Evolutionary conservation across 2,888 invertebrate species (phyloP).

Genomic region (Clepsis dumicolana): DNA sequence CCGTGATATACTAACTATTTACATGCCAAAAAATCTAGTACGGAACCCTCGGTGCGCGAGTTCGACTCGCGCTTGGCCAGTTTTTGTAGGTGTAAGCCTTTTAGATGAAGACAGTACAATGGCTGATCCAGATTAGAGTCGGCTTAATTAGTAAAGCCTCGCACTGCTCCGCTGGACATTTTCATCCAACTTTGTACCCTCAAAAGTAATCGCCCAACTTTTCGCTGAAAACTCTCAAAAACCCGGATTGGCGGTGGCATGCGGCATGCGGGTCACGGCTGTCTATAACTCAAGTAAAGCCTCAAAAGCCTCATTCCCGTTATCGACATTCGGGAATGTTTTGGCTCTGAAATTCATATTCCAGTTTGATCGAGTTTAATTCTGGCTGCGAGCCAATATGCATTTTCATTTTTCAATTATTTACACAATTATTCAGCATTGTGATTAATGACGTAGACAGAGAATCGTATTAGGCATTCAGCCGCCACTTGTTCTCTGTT

Average conservation of each 20-base stretch:
- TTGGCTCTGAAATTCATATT: conserved; percentile 13
- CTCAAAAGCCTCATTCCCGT: conserved; percentile 25
- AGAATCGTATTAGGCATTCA: conserved; percentile 3
- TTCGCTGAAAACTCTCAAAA: background rate
- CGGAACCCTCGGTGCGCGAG: too few relatives aligned
- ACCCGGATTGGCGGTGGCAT: background rate
- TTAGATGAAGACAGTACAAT: conserved; percentile 3
- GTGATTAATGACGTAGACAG: conserved; percentile 24
- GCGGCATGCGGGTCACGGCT: conserved; percentile 4
- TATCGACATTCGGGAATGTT: background rate
- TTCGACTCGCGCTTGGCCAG: too few relatives aligned
- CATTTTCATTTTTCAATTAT: too few relatives aligned
- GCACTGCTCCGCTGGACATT: background rate
- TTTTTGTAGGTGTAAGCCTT: conserved; percentile 6
- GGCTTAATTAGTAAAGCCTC: background rate
- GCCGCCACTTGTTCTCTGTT: background rate
- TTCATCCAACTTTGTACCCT: background rate
- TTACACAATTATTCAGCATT: background rate
- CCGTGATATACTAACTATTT: too few relatives aligned
- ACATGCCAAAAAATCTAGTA: too few relatives aligned
- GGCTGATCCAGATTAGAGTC: conserved; percentile 26
- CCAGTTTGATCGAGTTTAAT: conserved; percentile 19
- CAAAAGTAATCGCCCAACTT: background rate
- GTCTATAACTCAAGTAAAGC: conserved; percentile 6
- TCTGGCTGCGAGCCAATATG: background rate